Conservation (phyloP, 2,113 vertebrate genomes). For the Gorilla gorilla region DNA sequence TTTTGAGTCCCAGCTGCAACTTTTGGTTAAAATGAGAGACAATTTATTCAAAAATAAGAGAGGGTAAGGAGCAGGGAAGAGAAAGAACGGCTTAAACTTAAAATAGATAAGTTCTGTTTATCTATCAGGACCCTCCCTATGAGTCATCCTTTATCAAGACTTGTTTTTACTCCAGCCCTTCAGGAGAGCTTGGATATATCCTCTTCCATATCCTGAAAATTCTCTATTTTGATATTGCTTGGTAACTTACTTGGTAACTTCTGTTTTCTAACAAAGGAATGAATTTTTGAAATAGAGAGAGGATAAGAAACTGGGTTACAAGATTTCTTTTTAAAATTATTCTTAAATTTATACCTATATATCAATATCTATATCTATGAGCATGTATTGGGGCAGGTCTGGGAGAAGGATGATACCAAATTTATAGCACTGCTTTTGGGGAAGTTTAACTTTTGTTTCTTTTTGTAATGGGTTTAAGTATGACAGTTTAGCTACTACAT, state of each 20-base stretch:
- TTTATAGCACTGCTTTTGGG: neutral
- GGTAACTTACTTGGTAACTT: neutral
- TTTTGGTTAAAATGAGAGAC: neutral
- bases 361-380: neutral
- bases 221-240: neutral
- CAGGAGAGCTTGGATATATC: neutral
- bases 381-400: neutral
- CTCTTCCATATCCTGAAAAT: neutral
- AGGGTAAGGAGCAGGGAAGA: neutral
- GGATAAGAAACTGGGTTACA: neutral
- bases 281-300: neutral
- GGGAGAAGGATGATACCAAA: neutral
- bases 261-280: neutral
- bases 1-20: neutral
- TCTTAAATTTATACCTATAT: neutral
- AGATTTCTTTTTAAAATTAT: neutral
- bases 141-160: neutral
- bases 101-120: neutral
- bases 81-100: neutral
- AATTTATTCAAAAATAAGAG: neutral
- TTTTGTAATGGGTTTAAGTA: neutral
- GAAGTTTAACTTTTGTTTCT: neutral
- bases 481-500: neutral
- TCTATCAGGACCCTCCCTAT: neutral
- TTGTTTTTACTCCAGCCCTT: neutral